These are phyloP conservation scores for Scelioninae gen. 2 DNA, from an alignment of 2,888 invertebrate genomes.

Conservation along the genomic window DNA sequence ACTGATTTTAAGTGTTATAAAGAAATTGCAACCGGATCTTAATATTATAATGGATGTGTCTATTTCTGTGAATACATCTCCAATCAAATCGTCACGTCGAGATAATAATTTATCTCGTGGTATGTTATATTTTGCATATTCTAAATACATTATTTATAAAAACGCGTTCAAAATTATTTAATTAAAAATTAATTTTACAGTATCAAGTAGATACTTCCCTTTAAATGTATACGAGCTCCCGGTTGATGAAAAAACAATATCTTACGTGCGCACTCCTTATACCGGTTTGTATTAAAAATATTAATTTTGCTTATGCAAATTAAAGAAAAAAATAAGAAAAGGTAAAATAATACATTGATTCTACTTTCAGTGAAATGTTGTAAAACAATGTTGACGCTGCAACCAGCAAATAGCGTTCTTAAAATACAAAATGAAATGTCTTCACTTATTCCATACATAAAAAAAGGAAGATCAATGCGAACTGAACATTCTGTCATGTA, in stretches of 20 bases:
- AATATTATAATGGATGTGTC: slow-evolving; percentile 69
- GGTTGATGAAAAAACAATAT: slow-evolving; percentile 63
- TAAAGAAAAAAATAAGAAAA: too few species aligned
- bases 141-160: too few species aligned
- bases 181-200: slow-evolving; percentile 55
- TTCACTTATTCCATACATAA: slow-evolving; percentile 72
- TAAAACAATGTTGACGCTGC: slow-evolving; percentile 71
- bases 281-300: slow-evolving; percentile 64
- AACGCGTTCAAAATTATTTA: too few species aligned
- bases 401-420: slow-evolving; percentile 68
- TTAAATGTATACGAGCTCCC: slow-evolving; percentile 63
- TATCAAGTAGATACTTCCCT: slow-evolving; percentile 62
- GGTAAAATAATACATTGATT: slow-evolving; percentile 3
- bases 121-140: slow-evolving; percentile 47
- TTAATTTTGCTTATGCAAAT: background rate
- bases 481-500: slow-evolving; percentile 72
- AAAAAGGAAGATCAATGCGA: slow-evolving; percentile 70
- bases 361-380: slow-evolving; percentile 68
- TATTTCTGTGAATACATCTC: slow-evolving; percentile 62
- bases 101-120: slow-evolving; percentile 64
- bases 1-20: slow-evolving; percentile 70
- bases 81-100: slow-evolving; percentile 64
- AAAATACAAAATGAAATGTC: slow-evolving; percentile 68
- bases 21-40: slow-evolving; percentile 70
- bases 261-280: slow-evolving; percentile 73